Percentiles rank a stretch among this genome's conserved stretches.
These are phyloP conservation scores for Anneissia japonica DNA, from an alignment of 35 echinoderm and acorn worm species.

Conservation along the genomic window DNA sequence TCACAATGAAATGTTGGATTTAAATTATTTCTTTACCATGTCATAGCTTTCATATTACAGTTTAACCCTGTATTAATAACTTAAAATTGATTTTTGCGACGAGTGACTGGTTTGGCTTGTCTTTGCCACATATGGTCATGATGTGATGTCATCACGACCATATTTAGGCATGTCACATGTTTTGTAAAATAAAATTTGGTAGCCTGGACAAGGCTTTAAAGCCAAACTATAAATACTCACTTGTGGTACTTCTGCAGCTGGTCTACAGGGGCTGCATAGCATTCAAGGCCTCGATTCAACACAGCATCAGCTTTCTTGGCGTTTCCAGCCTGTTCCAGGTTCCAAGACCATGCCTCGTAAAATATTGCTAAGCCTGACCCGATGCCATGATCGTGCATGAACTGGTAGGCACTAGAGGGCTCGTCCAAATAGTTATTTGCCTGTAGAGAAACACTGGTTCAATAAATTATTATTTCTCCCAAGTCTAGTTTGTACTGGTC, in stretches of 20 bases:
- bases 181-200: too few relatives aligned
- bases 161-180: too few relatives aligned
- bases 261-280: constrained; percentile 53
- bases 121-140: too few relatives aligned
- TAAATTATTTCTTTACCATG: too few relatives aligned
- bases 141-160: too few relatives aligned
- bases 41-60: too few relatives aligned
- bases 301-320: constrained; percentile 82
- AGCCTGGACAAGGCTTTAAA: background rate
- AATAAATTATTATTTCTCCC: too few relatives aligned
- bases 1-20: too few relatives aligned
- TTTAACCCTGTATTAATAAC: too few relatives aligned
- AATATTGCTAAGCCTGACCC: constrained; percentile 44
- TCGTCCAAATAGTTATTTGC: background rate
- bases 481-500: too few relatives aligned
- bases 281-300: constrained; percentile 56
- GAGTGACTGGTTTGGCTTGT: too few relatives aligned
- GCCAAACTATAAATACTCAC: constrained; percentile 12
- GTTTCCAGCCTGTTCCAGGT: constrained; percentile 80
- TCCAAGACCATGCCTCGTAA: constrained; percentile 82
- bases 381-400: constrained; percentile 76
- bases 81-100: too few relatives aligned
- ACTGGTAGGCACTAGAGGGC: constrained; percentile 36
- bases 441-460: background rate
- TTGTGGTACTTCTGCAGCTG: constrained; percentile 40